Percentiles rank a stretch among this genome's conserved stretches.
These are phyloP conservation scores for Auanema sp. DNA, from an alignment of 2,888 invertebrate genomes.

Conservation along the genomic window DNA sequence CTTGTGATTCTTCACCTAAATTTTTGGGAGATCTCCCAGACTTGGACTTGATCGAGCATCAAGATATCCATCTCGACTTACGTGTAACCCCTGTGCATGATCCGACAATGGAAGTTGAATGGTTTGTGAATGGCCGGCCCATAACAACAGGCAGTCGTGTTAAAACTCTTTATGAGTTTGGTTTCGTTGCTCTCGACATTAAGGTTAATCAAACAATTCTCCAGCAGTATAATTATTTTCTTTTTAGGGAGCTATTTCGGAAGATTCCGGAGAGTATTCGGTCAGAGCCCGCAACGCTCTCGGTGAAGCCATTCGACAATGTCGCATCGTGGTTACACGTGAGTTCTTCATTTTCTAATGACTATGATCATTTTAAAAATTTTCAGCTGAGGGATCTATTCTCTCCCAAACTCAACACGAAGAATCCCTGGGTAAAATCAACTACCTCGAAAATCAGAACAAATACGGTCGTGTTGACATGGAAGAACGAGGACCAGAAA, in stretches of 20 bases:
- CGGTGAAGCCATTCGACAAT: constrained; percentile 55
- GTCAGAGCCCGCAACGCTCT: constrained; percentile 68
- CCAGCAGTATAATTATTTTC: constrained; percentile 67
- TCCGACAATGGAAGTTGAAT: constrained; percentile 96
- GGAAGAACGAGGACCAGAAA: constrained; percentile 55
- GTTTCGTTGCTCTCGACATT: constrained; percentile 73
- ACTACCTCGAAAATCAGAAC: constrained; percentile 69
- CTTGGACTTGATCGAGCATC: constrained; percentile 52
- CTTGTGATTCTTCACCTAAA: constrained; percentile 59
- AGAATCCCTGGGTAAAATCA: constrained; percentile 64
- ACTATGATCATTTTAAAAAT: too few species aligned
- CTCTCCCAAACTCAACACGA: constrained; percentile 61
- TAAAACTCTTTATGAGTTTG: constrained; percentile 74
- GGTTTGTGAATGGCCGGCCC: constrained; percentile 92
- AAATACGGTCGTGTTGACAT: constrained; percentile 59
- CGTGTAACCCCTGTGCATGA: constrained; percentile 89
- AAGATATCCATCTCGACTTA: constrained; percentile 59
- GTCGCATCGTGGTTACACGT: constrained; percentile 49
- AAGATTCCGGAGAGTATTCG: constrained; percentile 89
- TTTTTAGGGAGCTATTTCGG: constrained; percentile 74
- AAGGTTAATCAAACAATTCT: constrained; percentile 19
- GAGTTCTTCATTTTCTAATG: constrained; percentile 11
- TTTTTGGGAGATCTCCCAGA: constrained; percentile 59
- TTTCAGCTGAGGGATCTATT: constrained; percentile 50
- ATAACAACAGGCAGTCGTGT: constrained; percentile 71